These are phyloP conservation scores for Amphipoea oculea DNA, from an alignment of 2,888 invertebrate species.

Conservation along the genomic window DNA sequence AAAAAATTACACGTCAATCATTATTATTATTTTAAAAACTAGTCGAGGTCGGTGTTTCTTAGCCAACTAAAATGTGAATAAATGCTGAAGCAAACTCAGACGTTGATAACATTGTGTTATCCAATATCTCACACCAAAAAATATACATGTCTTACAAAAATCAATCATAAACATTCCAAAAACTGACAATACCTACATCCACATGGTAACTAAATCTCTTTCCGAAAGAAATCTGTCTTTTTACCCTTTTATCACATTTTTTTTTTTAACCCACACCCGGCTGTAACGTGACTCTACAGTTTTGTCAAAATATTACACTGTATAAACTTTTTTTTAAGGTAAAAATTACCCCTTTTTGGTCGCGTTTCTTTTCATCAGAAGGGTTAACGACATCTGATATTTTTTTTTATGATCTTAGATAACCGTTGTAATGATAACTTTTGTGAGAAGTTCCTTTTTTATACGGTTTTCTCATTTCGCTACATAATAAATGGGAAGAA, in stretches of 20 bases:
- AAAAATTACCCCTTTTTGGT: slow-evolving; percentile 80
- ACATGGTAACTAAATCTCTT: slow-evolving; percentile 64
- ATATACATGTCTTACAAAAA: slow-evolving; percentile 30
- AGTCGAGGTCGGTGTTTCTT: not conserved
- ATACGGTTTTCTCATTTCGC: slow-evolving; percentile 52
- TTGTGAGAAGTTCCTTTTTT: slow-evolving; percentile 60
- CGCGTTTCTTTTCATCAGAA: slow-evolving; percentile 66
- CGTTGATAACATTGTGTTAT: slow-evolving; percentile 2
- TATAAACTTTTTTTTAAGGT: slow-evolving; percentile 78
- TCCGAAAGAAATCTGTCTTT: slow-evolving; percentile 67
- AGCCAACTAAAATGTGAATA: not conserved
- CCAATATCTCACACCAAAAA: slow-evolving; percentile 18
- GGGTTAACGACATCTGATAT: slow-evolving; percentile 83
- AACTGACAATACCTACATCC: slow-evolving; percentile 42
- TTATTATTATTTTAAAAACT: not conserved
- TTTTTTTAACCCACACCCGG: slow-evolving; percentile 69
- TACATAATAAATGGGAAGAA: slow-evolving; percentile 39
- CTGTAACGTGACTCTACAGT: slow-evolving; percentile 85
- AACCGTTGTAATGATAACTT: slow-evolving; percentile 77
- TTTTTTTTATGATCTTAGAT: slow-evolving; percentile 81
- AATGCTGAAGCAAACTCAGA: not conserved
- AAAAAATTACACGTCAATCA: not conserved
- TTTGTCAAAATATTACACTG: slow-evolving; percentile 90
- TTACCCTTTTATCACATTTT: slow-evolving; percentile 64
- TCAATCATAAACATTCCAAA: slow-evolving; percentile 37